Conservation (phyloP, 2,113 vertebrate genomes). For the Ardeotis arabs region DNA sequence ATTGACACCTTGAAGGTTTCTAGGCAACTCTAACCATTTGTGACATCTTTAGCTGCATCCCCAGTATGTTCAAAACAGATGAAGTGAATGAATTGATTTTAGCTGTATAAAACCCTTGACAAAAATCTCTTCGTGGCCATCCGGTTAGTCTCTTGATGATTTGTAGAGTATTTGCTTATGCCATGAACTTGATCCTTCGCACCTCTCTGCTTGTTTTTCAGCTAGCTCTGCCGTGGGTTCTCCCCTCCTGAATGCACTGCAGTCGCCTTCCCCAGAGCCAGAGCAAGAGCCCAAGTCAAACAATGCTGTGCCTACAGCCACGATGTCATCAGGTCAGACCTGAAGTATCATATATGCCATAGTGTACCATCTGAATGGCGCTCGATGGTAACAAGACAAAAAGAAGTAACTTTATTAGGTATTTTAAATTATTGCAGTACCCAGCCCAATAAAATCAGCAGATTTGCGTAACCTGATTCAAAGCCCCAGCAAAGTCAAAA, state of each 20-base stretch:
- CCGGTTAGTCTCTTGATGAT: conserved; percentile 77
- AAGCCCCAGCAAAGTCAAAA: background rate
- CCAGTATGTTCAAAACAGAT: conserved; percentile 73
- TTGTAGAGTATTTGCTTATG: conserved; percentile 68
- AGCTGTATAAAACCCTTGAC: conserved; percentile 75
- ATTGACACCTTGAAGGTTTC: conserved; percentile 83
- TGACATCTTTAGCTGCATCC: conserved; percentile 80
- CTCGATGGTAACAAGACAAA: background rate
- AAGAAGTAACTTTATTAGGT: background rate
- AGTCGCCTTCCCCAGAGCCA: background rate
- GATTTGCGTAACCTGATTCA: background rate
- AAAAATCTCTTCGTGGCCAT: conserved; percentile 77
- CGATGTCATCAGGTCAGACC: background rate
- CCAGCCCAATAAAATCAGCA: background rate
- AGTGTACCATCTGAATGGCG: background rate
- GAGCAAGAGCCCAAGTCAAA: background rate
- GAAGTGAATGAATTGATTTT: conserved; percentile 83
- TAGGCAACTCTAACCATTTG: conserved; percentile 83
- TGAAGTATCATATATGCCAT: background rate
- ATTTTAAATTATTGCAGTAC: background rate
- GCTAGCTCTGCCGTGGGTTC: conserved; percentile 16
- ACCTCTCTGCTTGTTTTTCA: conserved; percentile 51
- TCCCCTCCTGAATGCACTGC: background rate
- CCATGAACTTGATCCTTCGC: conserved; percentile 63
- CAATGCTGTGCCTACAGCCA: background rate